Evolutionary conservation across 2,888 invertebrate species (phyloP).

Genomic region (Chaitophorus viminalis): DNA sequence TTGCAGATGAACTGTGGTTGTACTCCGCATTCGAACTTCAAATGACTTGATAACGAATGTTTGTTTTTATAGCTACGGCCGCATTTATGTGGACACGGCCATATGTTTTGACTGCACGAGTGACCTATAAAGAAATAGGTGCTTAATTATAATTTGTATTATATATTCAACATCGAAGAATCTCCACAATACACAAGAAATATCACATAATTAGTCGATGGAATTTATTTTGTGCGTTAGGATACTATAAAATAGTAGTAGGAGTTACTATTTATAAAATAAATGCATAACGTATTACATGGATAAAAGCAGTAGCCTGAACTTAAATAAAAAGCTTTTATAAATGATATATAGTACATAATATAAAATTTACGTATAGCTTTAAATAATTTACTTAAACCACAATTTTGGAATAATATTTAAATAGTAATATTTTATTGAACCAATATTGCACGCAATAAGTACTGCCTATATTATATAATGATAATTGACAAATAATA

Average conservation of each 20-base stretch:
- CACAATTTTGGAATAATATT: too few relatives aligned
- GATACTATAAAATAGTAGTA: neutral
- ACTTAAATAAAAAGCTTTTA: neutral
- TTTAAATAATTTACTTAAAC: too few relatives aligned
- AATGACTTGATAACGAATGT: constrained; percentile 63
- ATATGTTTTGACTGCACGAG: neutral
- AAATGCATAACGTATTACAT: neutral
- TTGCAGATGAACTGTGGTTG: constrained; percentile 66
- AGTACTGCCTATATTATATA: too few relatives aligned
- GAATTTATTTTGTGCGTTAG: too few relatives aligned
- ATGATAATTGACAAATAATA: too few relatives aligned
- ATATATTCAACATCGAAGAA: neutral
- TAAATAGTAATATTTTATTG: too few relatives aligned
- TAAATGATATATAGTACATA: too few relatives aligned
- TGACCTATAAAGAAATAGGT: neutral
- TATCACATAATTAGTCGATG: neutral
- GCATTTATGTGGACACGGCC: constrained; percentile 62
- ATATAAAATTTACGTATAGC: too few relatives aligned
- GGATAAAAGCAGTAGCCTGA: neutral
- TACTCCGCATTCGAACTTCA: constrained; percentile 66
- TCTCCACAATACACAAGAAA: neutral
- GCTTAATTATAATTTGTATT: neutral
- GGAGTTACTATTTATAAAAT: too few relatives aligned
- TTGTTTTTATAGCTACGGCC: constrained; percentile 63
- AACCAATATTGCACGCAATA: too few relatives aligned